Base-by-base conservation (phyloP, 1,140 invertebrate genomes). In the Rhyacophila brunnea region DNA sequence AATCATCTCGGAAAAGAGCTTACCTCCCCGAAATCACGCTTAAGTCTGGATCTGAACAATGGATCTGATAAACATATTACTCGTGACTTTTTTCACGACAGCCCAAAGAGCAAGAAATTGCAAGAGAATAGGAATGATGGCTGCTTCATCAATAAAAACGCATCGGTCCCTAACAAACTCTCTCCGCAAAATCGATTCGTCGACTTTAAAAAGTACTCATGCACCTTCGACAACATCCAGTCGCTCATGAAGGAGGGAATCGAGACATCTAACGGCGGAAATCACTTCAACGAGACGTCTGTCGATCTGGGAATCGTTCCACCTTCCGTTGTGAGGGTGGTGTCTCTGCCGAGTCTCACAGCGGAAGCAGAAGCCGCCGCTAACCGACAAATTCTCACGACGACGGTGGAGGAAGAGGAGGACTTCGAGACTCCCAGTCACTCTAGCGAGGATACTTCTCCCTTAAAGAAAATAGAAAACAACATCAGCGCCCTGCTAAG, bases 201-300 rank as follows among this genome's bases (percentile, higher is more conserved):
- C 1, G 83, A 86, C 64, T 79, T 81, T 48, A 87, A 87, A 68
- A 83, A 87, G 62, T 87, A 86, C 72, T 89, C 86, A 66, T 87
- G 85, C 38, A 90, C 88, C 1, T 91, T 90, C 72, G 87, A 89
- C 75, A 88, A 89, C 65, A 88, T 90, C 60, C 87, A 87, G 66
- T 87, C 86, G 34, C 70, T 91, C 42, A 79, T 89, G 43, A 85
- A 85, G 68, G 85, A 87, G 71, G 86, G 86, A 45, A 78, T 84
- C 78, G 62, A 77, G 76, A 67, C 68, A 62, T 44, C 71, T 70
- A 57, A 70, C 71, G 4, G 70, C 70, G 52, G 66, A 59, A 60
- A 66, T 36, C 73, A 77, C 56, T 78, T 74, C 49, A 77, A 75
- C 66, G 81, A 82, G 68, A 78, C 75, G 23, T 74, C 80, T 1